Conservation (phyloP, 2,888 invertebrate species). For the Cheilosia soror region DNA sequence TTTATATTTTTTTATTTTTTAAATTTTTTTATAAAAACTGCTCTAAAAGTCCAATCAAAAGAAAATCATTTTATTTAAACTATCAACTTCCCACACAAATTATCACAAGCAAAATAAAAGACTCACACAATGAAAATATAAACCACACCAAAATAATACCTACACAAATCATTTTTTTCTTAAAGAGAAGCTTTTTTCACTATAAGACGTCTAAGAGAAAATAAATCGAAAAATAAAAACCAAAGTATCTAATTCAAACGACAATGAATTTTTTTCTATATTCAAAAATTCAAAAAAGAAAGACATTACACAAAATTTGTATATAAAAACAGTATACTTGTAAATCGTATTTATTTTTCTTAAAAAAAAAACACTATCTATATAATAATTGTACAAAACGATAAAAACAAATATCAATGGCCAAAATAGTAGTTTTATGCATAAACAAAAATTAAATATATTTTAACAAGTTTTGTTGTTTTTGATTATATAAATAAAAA, state of each 20-base stretch:
- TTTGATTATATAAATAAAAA: slow-evolving; percentile 5
- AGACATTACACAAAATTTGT: slow-evolving; percentile 19
- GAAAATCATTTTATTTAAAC: slow-evolving; percentile 11
- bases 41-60: slow-evolving; percentile 10
- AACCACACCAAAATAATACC: background rate
- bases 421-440: slow-evolving; percentile 68
- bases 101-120: background rate
- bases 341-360: slow-evolving; percentile 19
- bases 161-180: slow-evolving; percentile 25
- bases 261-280: slow-evolving; percentile 64
- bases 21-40: background rate
- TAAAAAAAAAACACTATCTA: slow-evolving; percentile 4
- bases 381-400: slow-evolving; percentile 55
- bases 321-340: slow-evolving; percentile 30
- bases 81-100: background rate
- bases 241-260: background rate
- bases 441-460: slow-evolving; percentile 20
- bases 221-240: slow-evolving; percentile 4
- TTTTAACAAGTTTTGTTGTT: slow-evolving; percentile 3
- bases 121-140: slow-evolving; percentile 2
- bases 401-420: slow-evolving; percentile 48
- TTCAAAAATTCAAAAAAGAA: background rate
- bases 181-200: slow-evolving; percentile 23
- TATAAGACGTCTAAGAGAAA: slow-evolving; percentile 17
- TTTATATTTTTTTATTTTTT: background rate